A percentile compares a stretch with the other conserved stretches of the same genome.
Conservation (phyloP, 2,797 vertebrate species). For the Varecia variegata region DNA sequence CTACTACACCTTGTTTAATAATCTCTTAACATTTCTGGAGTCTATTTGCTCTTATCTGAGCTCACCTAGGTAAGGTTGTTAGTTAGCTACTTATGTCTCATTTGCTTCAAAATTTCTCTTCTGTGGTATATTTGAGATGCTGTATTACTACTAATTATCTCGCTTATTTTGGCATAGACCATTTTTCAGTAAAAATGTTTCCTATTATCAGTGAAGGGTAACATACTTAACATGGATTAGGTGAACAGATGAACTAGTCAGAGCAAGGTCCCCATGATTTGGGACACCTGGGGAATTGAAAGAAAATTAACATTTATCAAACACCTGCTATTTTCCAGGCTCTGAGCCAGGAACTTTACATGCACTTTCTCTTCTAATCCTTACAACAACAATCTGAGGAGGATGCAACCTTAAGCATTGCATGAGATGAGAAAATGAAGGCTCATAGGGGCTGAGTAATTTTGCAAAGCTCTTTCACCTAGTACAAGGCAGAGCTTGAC, state of each 20-base stretch:
- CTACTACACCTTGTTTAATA: background rate
- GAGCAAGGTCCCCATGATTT: background rate
- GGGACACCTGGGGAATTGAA: background rate
- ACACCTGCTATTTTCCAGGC: slow-evolving; percentile 41
- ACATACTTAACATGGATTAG: background rate
- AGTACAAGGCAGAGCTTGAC: background rate
- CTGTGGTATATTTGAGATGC: background rate
- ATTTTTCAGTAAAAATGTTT: background rate
- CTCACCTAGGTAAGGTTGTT: background rate
- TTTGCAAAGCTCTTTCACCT: background rate
- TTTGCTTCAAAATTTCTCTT: background rate
- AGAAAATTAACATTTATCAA: slow-evolving; percentile 42
- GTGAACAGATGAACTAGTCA: slow-evolving; percentile 3
- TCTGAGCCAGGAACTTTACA: background rate
- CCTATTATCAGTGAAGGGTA: slow-evolving; percentile 2
- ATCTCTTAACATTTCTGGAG: background rate
- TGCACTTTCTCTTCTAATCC: slow-evolving; percentile 17
- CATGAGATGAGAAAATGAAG: background rate
- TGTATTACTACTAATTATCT: background rate
- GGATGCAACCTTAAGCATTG: background rate
- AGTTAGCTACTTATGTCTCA: background rate
- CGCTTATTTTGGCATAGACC: background rate
- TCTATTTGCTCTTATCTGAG: background rate
- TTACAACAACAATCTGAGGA: background rate
- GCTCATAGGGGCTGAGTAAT: background rate